A percentile compares a stretch with the other conserved stretches of the same genome.
Evolutionary conservation across 2,113 vertebrate species (phyloP).

Genomic region (Hippocampus comes): DNA sequence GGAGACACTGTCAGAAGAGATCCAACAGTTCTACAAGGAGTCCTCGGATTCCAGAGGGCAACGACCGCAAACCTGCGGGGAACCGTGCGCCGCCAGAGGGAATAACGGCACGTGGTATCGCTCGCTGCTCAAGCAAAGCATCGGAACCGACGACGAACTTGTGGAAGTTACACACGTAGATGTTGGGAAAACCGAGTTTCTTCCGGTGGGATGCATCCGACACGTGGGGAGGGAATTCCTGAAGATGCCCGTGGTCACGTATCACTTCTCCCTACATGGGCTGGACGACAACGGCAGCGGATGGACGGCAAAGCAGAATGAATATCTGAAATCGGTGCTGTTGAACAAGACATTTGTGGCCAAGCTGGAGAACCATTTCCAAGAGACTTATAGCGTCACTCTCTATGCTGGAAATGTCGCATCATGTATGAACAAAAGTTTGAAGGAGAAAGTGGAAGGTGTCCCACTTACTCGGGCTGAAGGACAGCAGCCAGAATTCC

Average conservation of each 20-base stretch:
- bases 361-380: conserved; percentile 70
- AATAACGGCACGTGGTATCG: conserved; percentile 80
- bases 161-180: conserved; percentile 83
- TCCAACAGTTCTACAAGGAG: conserved; percentile 63
- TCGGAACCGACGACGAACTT: conserved; percentile 29
- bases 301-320: conserved; percentile 70
- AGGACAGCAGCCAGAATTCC: background rate
- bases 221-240: conserved; percentile 73
- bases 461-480: background rate
- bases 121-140: conserved; percentile 74
- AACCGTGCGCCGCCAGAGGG: conserved; percentile 78
- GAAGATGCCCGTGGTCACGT: conserved; percentile 84
- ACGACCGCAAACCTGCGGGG: conserved; percentile 60
- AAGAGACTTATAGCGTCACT: conserved; percentile 77
- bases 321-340: conserved; percentile 73
- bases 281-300: conserved; percentile 62
- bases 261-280: conserved; percentile 75
- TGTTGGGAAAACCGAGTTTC: conserved; percentile 77
- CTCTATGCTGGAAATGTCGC: conserved; percentile 69
- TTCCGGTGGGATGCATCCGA: conserved; percentile 69
- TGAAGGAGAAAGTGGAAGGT: conserved; percentile 61
- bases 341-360: conserved; percentile 70
- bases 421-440: conserved; percentile 73
- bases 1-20: conserved; percentile 71
- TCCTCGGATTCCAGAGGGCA: conserved; percentile 31